Base-by-base conservation (phyloP, 2,113 vertebrate species). In the Sinocyclocheilus maitianheensis region DNA sequence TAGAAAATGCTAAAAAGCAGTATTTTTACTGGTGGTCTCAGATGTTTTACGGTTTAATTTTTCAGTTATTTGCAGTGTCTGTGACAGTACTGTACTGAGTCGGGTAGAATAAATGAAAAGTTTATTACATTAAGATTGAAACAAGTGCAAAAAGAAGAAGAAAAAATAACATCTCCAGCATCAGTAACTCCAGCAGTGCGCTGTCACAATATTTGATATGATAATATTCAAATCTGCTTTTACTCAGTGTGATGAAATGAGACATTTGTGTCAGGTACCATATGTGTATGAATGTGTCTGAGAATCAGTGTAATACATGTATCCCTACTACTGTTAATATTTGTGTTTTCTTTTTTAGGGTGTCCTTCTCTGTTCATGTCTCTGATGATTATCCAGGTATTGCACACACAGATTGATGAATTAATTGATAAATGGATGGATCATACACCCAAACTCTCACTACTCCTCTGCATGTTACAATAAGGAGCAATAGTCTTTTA, bases 341-440 rank as follows among this genome's bases (percentile, higher is more conserved):
- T 77, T 71, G 75, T 72, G 11, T 24, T 63, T 18, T 9, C 92
- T 90, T 92, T 91, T 89, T 78, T 95, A 97, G 96, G 90, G 94
- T 96, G 13, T 96, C 96, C 86, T 97, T 97, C 92, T 96, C 96
- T 81, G 96, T 97, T 24, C 96, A 97, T 20, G 96, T 97, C 88
- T 97, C 96, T 86, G 96, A 97, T 91, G 96, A 97, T 93, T 97
- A 97, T 86, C 96, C 96, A 97, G 96, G 96, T 97, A 96, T 58
- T 84, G 40, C 40, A 88, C 22, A 81, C 62, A 81, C 20, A 55
- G 7, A 58, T 4, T 34, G 18, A 77, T 37, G 24, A 26, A 53
- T 55, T 58, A 22, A 30, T 34, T 46, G 20, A 46, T 63, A 2
- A 46, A 18, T 46, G 7, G 6, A 81, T 65, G 16, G 40, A 26